These are phyloP conservation scores for Xestia xanthographa DNA, from an alignment of 2,888 invertebrate genomes.

Conservation along the genomic window DNA sequence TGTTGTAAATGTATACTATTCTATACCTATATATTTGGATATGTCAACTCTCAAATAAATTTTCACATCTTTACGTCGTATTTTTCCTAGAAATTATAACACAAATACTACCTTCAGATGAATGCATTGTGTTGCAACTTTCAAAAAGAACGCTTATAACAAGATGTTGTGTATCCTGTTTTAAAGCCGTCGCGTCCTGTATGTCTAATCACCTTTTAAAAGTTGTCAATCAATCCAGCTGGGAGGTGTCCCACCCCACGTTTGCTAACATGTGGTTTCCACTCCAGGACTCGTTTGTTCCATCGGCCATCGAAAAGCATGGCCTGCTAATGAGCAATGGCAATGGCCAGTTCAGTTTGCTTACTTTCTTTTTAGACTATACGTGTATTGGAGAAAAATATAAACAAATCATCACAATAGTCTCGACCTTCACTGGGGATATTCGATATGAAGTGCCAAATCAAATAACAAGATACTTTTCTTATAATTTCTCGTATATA, in stretches of 20 bases:
- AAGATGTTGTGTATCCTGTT: background rate
- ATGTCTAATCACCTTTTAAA: background rate
- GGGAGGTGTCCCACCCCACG: too few species aligned
- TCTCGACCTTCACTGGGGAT: background rate
- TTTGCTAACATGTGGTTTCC: background rate
- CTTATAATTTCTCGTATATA: constrained; percentile 8
- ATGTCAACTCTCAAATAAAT: too few species aligned
- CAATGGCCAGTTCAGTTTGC: background rate
- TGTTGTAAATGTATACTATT: too few species aligned
- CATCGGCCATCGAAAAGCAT: background rate
- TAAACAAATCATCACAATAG: background rate
- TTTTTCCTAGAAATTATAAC: too few species aligned
- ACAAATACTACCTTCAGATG: background rate
- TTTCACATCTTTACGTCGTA: too few species aligned
- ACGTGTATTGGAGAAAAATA: background rate
- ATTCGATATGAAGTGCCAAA: constrained; percentile 7
- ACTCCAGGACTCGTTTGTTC: background rate
- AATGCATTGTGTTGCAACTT: background rate
- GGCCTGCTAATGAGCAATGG: too few species aligned
- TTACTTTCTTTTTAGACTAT: background rate
- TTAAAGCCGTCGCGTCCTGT: background rate
- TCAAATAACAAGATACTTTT: constrained; percentile 10
- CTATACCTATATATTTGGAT: fast-evolving
- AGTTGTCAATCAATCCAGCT: background rate
- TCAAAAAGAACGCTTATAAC: background rate